These are phyloP conservation scores for Petaurus breviceps DNA, from an alignment of 2,113 vertebrate genomes.

Conservation along the genomic window DNA sequence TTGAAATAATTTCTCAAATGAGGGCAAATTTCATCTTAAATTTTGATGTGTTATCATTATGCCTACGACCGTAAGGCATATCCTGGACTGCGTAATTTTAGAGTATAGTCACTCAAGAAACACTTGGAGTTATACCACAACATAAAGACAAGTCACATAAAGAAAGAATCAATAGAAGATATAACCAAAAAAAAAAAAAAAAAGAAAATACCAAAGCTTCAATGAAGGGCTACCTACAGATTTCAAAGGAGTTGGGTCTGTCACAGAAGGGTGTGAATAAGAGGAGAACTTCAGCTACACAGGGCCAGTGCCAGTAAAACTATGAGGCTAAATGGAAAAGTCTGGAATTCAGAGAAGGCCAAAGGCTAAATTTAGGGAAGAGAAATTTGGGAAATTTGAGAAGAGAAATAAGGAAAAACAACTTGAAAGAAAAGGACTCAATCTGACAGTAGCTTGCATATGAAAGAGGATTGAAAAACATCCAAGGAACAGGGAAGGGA, in stretches of 20 bases:
- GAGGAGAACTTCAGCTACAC: not conserved
- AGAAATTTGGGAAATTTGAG: not conserved
- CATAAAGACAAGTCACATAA: not conserved
- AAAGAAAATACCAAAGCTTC: not conserved
- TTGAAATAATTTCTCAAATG: not conserved
- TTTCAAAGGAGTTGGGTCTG: not conserved
- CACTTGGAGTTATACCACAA: not conserved
- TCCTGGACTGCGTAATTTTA: not conserved
- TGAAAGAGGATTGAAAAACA: not conserved
- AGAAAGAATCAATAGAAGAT: not conserved
- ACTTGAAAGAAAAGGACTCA: not conserved
- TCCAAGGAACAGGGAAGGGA: not conserved
- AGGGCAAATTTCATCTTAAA: not conserved
- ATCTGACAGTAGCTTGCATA: not conserved
- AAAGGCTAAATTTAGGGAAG: not conserved
- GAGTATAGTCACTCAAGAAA: not conserved
- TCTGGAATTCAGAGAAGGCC: not conserved
- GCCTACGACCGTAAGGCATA: not conserved
- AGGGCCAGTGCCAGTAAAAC: not conserved
- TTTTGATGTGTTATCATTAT: not conserved
- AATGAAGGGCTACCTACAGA: not conserved
- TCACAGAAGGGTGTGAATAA: not conserved
- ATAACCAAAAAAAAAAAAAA: no score
- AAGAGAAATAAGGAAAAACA: not conserved
- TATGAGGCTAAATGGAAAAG: not conserved